Conservation (phyloP, 2,113 vertebrate species). For the Miniopterus natalensis region DNA sequence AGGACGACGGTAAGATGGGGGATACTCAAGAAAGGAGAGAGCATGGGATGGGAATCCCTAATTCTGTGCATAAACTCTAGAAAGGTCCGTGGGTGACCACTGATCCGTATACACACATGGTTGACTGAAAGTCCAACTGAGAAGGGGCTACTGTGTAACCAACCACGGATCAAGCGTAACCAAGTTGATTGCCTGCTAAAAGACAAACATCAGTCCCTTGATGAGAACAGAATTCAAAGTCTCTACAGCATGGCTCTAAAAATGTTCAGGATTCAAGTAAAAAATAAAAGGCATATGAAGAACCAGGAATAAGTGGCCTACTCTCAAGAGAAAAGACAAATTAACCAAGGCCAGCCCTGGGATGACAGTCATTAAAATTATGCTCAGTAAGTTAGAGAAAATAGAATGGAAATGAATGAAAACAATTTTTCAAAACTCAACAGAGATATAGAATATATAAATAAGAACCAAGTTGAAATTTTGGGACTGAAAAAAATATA, state of each 20-base stretch:
- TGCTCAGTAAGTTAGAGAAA: neutral
- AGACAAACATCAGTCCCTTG: neutral
- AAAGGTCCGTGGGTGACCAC: neutral
- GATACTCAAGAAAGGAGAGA: neutral
- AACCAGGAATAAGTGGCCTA: neutral
- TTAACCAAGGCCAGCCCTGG: neutral
- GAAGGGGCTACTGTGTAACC: neutral
- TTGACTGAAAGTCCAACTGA: neutral
- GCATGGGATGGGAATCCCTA: too few species aligned
- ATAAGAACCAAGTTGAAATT: neutral
- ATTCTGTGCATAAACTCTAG: neutral
- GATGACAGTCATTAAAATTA: neutral
- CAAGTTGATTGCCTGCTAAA: neutral
- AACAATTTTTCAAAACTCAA: neutral
- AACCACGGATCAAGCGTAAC: neutral
- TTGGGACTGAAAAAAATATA: neutral
- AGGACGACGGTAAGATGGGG: neutral
- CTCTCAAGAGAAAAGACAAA: neutral
- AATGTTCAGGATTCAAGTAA: neutral
- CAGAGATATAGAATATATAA: neutral
- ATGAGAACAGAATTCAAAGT: neutral
- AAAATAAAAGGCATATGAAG: neutral
- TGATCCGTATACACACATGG: accelerated
- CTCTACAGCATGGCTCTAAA: neutral
- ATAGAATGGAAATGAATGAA: neutral